A percentile compares a stretch with the other conserved stretches of the same genome.
These are phyloP conservation scores for Acronicta alni DNA, from an alignment of 2,888 invertebrate species.

Conservation along the genomic window DNA sequence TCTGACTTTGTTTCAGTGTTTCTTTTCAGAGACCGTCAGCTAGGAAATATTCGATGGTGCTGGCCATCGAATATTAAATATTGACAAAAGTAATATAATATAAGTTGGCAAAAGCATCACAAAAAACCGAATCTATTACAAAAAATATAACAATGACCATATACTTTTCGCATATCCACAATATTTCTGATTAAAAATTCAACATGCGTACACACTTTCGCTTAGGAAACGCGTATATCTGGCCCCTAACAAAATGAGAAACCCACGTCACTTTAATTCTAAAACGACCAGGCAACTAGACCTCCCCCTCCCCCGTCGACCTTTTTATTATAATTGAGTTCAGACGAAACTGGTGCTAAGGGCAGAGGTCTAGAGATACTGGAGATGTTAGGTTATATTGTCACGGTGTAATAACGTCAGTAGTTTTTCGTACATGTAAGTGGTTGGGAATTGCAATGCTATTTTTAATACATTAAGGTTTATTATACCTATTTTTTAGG, in stretches of 20 bases:
- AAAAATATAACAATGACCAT: constrained; percentile 5
- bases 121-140: background rate
- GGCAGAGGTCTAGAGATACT: constrained; percentile 19
- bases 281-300: constrained; percentile 43
- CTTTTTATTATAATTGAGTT: constrained; percentile 16
- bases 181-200: constrained; percentile 55
- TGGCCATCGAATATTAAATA: too few relatives aligned
- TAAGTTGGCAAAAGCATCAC: background rate
- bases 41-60: too few relatives aligned
- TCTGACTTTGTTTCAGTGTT: too few relatives aligned
- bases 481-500: too few relatives aligned
- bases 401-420: constrained; percentile 42
- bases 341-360: constrained; percentile 1
- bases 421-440: constrained; percentile 28
- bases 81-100: too few relatives aligned
- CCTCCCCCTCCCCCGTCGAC: constrained; percentile 17
- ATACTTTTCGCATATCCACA: constrained; percentile 28
- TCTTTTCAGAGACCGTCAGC: too few relatives aligned
- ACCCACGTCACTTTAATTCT: constrained; percentile 63
- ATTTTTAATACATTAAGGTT: constrained; percentile 10
- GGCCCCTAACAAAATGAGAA: constrained; percentile 57
- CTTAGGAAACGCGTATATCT: constrained; percentile 51
- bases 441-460: constrained; percentile 26
- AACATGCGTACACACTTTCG: constrained; percentile 47
- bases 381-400: constrained; percentile 38